These are phyloP conservation scores for Celastrina argiolus DNA, from an alignment of 2,888 invertebrate species.

Conservation along the genomic window DNA sequence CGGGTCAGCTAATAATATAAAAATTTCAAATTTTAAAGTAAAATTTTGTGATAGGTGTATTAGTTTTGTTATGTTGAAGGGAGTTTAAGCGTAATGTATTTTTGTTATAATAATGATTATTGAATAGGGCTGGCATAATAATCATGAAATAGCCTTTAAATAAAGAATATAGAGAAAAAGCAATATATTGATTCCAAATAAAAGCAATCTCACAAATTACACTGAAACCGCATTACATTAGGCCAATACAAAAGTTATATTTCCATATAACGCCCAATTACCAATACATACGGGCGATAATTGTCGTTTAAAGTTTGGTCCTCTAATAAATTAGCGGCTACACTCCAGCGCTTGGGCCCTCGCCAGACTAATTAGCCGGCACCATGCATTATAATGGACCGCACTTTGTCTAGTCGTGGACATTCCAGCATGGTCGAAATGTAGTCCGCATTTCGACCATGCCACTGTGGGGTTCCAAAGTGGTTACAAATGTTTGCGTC, in stretches of 20 bases:
- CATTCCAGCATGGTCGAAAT: too few relatives aligned
- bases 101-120: too few relatives aligned
- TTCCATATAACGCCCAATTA: slow-evolving; percentile 2
- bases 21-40: too few relatives aligned
- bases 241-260: not conserved
- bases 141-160: too few relatives aligned
- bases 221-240: not conserved
- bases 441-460: slow-evolving; percentile 56
- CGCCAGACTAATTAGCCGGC: slow-evolving; percentile 57
- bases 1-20: too few relatives aligned
- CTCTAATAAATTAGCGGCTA: slow-evolving; percentile 13
- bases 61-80: too few relatives aligned
- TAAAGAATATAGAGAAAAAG: not conserved
- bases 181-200: not conserved
- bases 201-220: not conserved
- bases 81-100: too few relatives aligned
- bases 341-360: slow-evolving; percentile 11
- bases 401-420: slow-evolving; percentile 33
- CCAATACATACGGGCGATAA: slow-evolving; percentile 10
- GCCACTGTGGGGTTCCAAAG: slow-evolving; percentile 23
- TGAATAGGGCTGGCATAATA: too few relatives aligned
- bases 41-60: too few relatives aligned
- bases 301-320: slow-evolving; percentile 12
- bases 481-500: too few relatives aligned
- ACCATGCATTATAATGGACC: slow-evolving; percentile 55